Percentiles rank a stretch among this genome's conserved stretches.
Evolutionary conservation across 2,113 vertebrate genomes (phyloP).

Genomic region (Nycticryphes semicollaris): DNA sequence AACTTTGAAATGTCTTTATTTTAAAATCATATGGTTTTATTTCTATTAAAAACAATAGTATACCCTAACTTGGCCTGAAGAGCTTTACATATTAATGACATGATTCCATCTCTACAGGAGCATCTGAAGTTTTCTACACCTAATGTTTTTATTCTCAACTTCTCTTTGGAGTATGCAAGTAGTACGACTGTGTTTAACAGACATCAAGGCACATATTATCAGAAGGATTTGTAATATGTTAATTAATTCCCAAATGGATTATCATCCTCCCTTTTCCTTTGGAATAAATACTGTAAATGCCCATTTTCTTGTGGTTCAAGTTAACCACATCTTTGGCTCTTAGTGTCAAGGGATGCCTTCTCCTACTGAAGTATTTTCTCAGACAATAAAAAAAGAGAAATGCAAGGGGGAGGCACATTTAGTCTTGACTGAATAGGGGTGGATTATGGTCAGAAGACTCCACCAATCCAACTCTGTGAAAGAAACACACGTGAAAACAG

Average conservation of each 20-base stretch:
- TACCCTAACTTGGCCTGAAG: not conserved
- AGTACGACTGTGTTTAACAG: not conserved
- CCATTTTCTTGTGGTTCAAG: not conserved
- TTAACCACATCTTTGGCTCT: not conserved
- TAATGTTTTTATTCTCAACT: not conserved
- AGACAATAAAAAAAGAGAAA: not conserved
- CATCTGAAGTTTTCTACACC: not conserved
- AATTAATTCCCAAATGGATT: not conserved
- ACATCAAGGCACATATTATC: not conserved
- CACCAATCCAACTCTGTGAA: not conserved
- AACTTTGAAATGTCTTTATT: not conserved
- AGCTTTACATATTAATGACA: not conserved
- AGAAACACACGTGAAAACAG: not conserved
- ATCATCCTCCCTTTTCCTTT: not conserved
- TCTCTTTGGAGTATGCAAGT: not conserved
- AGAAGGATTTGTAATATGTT: not conserved
- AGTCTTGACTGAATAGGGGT: rapidly evolving
- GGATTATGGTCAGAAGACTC: not conserved
- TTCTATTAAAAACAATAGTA: not conserved
- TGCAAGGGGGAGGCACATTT: not conserved
- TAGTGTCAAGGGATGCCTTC: not conserved
- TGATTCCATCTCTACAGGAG: not conserved
- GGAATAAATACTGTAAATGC: not conserved
- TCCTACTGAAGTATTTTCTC: not conserved
- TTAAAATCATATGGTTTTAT: not conserved